A percentile compares a stretch with the other conserved stretches of the same genome.
Evolutionary conservation across 30 jellyfish, hydroid and myxozoan genomes (phyloP).

Genomic region (Turritopsis dohrnii): DNA sequence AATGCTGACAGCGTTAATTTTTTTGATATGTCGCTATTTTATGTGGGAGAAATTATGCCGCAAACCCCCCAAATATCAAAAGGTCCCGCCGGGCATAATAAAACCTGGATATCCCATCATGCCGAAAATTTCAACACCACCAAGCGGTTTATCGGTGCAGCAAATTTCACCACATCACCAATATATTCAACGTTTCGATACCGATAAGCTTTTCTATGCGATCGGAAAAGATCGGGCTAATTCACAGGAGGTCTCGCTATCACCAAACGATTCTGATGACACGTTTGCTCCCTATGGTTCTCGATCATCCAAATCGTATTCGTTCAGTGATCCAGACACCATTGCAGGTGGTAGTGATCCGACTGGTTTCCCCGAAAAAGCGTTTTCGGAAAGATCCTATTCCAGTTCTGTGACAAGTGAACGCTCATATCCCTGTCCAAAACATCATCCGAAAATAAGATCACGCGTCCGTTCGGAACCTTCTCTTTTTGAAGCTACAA

Average conservation of each 20-base stretch:
- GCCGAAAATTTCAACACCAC: conserved; percentile 1
- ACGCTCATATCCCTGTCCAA: neutral
- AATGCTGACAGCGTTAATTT: neutral
- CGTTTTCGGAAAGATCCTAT: neutral
- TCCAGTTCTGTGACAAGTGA: neutral
- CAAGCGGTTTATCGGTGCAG: conserved; percentile 1
- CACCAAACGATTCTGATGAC: neutral
- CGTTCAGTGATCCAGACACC: conserved; percentile 1
- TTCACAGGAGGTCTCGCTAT: neutral
- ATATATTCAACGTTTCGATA: neutral
- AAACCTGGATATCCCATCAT: conserved; percentile 23
- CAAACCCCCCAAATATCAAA: conserved; percentile 1
- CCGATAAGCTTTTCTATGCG: neutral
- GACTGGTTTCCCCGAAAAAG: too few relatives aligned
- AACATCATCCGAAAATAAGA: neutral
- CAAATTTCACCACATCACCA: conserved; percentile 18
- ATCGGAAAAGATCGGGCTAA: neutral
- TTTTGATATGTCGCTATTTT: conserved; percentile 20
- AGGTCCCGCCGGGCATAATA: neutral
- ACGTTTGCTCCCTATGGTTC: neutral
- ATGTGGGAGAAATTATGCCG: conserved; percentile 1
- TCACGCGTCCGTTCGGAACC: conserved; percentile 26
- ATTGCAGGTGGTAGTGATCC: neutral
- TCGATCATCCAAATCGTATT: neutral
- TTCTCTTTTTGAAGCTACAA: neutral